Percentiles rank a stretch among this genome's conserved stretches.
These are phyloP conservation scores for Pelobates fuscus DNA, from an alignment of 2,113 vertebrate genomes.

Conservation along the genomic window DNA sequence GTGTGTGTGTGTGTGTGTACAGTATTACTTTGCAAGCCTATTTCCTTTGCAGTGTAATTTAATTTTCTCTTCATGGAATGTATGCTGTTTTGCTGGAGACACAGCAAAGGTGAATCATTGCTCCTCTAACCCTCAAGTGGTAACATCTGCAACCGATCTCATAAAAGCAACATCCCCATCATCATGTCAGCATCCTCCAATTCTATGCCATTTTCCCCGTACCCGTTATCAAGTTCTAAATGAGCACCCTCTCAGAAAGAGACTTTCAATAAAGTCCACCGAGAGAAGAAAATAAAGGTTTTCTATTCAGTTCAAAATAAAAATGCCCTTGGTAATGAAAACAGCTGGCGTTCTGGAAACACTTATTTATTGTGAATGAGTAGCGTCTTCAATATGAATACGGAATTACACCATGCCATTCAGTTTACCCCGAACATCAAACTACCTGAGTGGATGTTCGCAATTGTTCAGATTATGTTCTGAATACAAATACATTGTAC, in stretches of 20 bases:
- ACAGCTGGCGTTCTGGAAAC: neutral
- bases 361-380: neutral
- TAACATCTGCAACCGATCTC: too few relatives aligned
- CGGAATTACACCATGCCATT: neutral
- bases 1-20: too few relatives aligned
- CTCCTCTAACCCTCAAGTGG: too few relatives aligned
- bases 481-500: neutral
- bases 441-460: constrained; percentile 10
- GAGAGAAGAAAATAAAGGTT: neutral
- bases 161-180: too few relatives aligned
- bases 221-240: too few relatives aligned
- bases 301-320: neutral
- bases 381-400: neutral
- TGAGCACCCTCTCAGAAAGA: neutral
- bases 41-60: too few relatives aligned
- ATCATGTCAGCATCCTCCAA: too few relatives aligned
- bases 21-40: too few relatives aligned
- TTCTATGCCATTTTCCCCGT: too few relatives aligned
- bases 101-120: too few relatives aligned
- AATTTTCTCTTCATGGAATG: too few relatives aligned
- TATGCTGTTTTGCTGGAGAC: too few relatives aligned
- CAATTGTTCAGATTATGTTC: constrained; percentile 18
- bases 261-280: neutral
- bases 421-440: neutral
- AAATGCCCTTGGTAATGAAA: neutral